Evolutionary conservation across 2,797 vertebrate species (phyloP), one percentile per base, ranked within the genome.

Genomic region (Furcifer pardalis): DNA sequence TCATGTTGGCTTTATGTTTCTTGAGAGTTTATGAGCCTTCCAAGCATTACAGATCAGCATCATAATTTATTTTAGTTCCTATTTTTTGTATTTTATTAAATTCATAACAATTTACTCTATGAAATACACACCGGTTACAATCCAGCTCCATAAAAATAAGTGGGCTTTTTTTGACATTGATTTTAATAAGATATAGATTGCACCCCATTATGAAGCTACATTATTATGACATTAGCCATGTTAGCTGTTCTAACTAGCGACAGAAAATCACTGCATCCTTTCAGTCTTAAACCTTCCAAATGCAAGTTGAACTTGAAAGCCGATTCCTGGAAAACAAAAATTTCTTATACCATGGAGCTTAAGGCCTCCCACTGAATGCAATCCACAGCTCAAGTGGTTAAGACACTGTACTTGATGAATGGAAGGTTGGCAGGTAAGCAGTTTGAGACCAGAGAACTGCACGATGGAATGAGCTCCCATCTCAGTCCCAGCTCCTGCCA

Each of bases 31-130:
- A 77, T 82, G 44, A 65, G 27, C 23, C 66, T 65, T 30, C 69
- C 59, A 37, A 15, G 30, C 40, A 73, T 73, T 83, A 72, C 60
- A 37, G 78, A 13, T 10, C 56, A n/a, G 21, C 77, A 62, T 25
- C 30, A 35, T 52, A 40, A 40, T 68, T 74, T 10, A 78, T 79
- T 79, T 77, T 56, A 56, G 52, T 19, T 21, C 52, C 52, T 2
- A 60, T 40, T 23, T 86, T 79, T 82, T 40, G 17, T 71, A 1
- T 69, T 89, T 37, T 35, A 8, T 81, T 79, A 63, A 79, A 82
- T 40, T 65, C 77, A 37, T 40, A 68, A 77, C 6, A 59, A 40
- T 21, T 35, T 37, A 42, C 13, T 49, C 8, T 25, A n/a, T 78
- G 63, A 78, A 78, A 30, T 42, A 27, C 9, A n/a, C 30, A 44